Conservation (phyloP, 2,888 invertebrate genomes). For the Polymixis lichenea region DNA sequence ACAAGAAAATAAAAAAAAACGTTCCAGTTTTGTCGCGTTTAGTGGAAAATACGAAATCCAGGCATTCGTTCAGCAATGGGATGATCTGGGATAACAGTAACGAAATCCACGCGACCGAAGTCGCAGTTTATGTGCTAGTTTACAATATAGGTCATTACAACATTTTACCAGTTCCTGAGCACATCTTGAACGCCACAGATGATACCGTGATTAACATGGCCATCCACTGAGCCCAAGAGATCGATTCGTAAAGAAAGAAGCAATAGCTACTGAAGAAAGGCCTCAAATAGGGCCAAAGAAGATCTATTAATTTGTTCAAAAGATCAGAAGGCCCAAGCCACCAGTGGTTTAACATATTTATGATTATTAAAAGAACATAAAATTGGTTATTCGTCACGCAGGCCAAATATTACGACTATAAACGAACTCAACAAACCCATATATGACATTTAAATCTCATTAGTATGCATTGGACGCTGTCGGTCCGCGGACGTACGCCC, state of each 20-base stretch:
- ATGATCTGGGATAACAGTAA: no score
- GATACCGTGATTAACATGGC: neutral
- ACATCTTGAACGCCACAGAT: neutral
- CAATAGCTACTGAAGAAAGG: neutral
- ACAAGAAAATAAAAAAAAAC: neutral
- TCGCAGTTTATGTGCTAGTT: neutral
- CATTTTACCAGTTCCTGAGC: neutral
- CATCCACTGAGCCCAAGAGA: neutral
- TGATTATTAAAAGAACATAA: conserved; percentile 10
- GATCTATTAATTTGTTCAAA: neutral
- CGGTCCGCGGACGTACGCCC: conserved; percentile 40
- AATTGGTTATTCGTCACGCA: conserved; percentile 21
- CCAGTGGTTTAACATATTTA: neutral
- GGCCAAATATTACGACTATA: conserved; percentile 13
- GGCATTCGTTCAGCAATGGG: no score
- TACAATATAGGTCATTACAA: neutral
- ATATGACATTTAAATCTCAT: conserved; percentile 45
- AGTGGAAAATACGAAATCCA: neutral
- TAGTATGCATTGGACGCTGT: conserved; percentile 51
- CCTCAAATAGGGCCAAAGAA: neutral
- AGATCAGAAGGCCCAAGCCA: neutral
- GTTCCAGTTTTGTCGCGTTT: neutral
- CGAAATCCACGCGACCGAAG: neutral
- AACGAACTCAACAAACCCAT: conserved; percentile 30
- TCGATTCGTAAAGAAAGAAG: neutral